A percentile compares a stretch with the other conserved stretches of the same genome.
These are phyloP conservation scores for Lepus townsendii DNA, from an alignment of 2,797 vertebrate species.

Conservation along the genomic window DNA sequence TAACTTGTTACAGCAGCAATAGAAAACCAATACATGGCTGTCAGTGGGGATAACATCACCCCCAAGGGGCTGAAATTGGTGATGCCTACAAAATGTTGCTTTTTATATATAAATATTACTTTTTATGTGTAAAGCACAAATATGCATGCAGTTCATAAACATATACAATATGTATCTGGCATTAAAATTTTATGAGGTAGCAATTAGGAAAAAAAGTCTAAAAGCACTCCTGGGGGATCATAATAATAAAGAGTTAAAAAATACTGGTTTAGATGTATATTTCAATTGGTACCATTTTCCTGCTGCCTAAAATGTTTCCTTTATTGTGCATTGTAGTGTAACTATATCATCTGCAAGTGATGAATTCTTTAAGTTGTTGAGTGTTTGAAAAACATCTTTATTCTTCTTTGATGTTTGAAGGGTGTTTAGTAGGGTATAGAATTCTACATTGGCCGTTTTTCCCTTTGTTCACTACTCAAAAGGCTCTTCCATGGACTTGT, in stretches of 20 bases:
- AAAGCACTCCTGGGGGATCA: neutral
- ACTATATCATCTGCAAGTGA: neutral
- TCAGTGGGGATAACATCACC: neutral
- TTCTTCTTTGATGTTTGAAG: slow-evolving; percentile 17
- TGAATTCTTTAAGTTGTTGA: neutral
- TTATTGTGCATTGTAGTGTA: neutral
- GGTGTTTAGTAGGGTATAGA: slow-evolving; percentile 19
- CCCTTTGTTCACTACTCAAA: neutral
- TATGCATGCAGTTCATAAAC: neutral
- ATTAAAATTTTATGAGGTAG: neutral
- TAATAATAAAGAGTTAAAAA: slow-evolving; percentile 10
- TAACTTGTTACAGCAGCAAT: neutral
- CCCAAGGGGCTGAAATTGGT: neutral
- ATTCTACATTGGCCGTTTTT: neutral
- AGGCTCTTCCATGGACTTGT: neutral
- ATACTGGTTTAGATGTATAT: neutral
- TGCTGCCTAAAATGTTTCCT: slow-evolving; percentile 31
- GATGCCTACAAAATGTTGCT: neutral
- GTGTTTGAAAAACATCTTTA: neutral
- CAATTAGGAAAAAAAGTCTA: neutral
- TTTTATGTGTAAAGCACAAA: slow-evolving; percentile 6
- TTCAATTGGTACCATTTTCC: neutral
- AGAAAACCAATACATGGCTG: neutral
- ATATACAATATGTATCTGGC: neutral
- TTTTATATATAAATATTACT: slow-evolving; percentile 12